These are phyloP conservation scores for Blastobasis adustella DNA, from an alignment of 2,888 invertebrate genomes.

Conservation along the genomic window DNA sequence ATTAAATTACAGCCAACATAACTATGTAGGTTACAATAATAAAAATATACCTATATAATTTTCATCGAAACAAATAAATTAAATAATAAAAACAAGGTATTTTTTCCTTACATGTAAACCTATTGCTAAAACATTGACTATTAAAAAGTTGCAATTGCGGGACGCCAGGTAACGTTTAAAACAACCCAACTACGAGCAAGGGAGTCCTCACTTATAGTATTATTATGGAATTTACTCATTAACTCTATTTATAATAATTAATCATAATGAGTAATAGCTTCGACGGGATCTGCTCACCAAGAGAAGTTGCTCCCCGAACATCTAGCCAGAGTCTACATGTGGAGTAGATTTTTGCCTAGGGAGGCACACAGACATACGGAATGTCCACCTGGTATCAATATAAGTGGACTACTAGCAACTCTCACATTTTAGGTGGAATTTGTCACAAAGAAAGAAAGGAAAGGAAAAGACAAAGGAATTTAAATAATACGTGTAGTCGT, in stretches of 20 bases:
- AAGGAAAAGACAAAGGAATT: too few species aligned
- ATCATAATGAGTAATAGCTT: slow-evolving; percentile 50
- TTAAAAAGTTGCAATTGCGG: slow-evolving; percentile 56
- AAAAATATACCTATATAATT: slow-evolving; percentile 74
- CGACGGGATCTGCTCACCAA: slow-evolving; percentile 37
- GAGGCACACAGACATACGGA: too few species aligned
- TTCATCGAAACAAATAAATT: slow-evolving; percentile 72
- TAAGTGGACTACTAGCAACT: too few species aligned
- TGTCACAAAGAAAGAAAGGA: too few species aligned
- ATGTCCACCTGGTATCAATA: too few species aligned
- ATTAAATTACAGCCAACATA: slow-evolving; percentile 75
- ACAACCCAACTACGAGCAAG: slow-evolving; percentile 69
- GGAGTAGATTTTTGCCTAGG: too few species aligned
- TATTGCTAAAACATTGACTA: slow-evolving; percentile 71
- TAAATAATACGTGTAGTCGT: too few species aligned
- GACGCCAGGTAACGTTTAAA: slow-evolving; percentile 67
- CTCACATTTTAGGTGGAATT: too few species aligned
- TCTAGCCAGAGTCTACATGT: too few species aligned
- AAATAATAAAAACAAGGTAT: slow-evolving; percentile 73
- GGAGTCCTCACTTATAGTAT: slow-evolving; percentile 64
- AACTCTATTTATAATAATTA: slow-evolving; percentile 53
- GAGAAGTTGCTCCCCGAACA: too few species aligned
- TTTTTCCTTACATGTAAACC: slow-evolving; percentile 62
- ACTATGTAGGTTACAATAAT: slow-evolving; percentile 74
- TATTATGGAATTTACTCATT: slow-evolving; percentile 72